Evolutionary conservation across 2,797 vertebrate genomes (phyloP), one percentile per base, ranked within the genome.

Genomic region (Apodemus agrarius): DNA sequence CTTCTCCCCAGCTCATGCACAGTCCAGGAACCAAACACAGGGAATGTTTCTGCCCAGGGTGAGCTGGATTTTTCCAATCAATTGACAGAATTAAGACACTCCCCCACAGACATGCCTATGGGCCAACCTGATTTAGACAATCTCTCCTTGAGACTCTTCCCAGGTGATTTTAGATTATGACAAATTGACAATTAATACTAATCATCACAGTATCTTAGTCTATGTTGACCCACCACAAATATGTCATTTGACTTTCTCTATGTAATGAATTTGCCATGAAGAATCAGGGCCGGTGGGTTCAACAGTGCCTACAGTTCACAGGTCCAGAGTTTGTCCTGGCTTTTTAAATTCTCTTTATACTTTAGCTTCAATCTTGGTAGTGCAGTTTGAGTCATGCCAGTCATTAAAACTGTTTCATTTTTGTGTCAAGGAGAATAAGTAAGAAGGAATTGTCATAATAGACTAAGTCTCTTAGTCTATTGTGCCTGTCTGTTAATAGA

Each of bases 331-430:
- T 46, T 40, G 7, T 81, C 40, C 40, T 65, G 11, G 29, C 31
- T 72, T 91, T 78, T 24, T 6, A 72, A 72, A 24, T 93, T 16
- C 43, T 16, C 1, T 75, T 57, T 90, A 22, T 3, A 29, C 0
- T 63, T 9, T 52, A 76, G 57, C 72, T 94, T 84, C 9, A 65
- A 59, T 37, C 1, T 17, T 92, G 11, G 10, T 16, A 59, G 61
- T 93, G 0, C 2, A 76, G 13, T 86, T 89, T 92, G 31, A 11
- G 54, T 86, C n/a, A 76, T 80, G 0, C 31, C 59, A 3, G 49
- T 87, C n/a, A 86, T 31, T 80, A 26, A 96, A 79, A 11, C 21
- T 87, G 46, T 43, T 91, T 95, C 21, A 8, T 72, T 78, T 93
- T 49, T 63, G n/a, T 75, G 12, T 95, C 11, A 61, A 76, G 59